Base-by-base conservation (phyloP, 2,113 vertebrate genomes). In the Rhineura floridana region DNA sequence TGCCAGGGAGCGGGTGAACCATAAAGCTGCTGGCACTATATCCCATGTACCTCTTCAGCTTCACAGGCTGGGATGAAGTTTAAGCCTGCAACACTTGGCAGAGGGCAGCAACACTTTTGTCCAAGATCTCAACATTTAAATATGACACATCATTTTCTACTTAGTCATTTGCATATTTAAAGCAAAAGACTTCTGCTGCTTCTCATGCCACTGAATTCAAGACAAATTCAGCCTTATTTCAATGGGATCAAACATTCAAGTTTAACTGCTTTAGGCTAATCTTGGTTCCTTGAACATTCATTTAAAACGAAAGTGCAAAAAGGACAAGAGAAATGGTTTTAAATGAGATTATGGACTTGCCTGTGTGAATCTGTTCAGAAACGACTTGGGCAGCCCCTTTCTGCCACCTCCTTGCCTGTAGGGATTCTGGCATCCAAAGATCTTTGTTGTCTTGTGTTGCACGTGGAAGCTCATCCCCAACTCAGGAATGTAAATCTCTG, bases 281-380 rank as follows among this genome's bases (percentile, higher is more conserved):
- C n/a, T 81, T 3, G n/a, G n/a, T n/a, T n/a, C n/a, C n/a, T n/a
- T n/a, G n/a, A 52, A 73, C 12, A 72, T 6, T 30, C 17, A 48
- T 21, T 17, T 10, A 28, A 86, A 67, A 92, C 86, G 77, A 36
- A 30, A 48, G 0, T 8, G 86, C 63, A 30, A 91, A 80, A 39
- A 52, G 4, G 7, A 80, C 84, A 8, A 73, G 1, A n/a, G 1
- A 52, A 1, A 17, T 13, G 55, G 11, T 73, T 85, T 75, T 88
- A 93, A 88, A 0, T 30, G 86, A 94, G 88, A 0, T 81, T 86
- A 87, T 63, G 69, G 81, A 92, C 96, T 96, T 90, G 97, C 99
- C 98, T 99, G 99, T 91, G 99, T 99, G 94, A 99, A 99, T 91
- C 99, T 97, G 93, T 99, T 99, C 85, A 99, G 98, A 95, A 99